phyloP scores from a whole-genome alignment of 2,888 invertebrate genomes.

The Luperina nickerlii region DNA sequence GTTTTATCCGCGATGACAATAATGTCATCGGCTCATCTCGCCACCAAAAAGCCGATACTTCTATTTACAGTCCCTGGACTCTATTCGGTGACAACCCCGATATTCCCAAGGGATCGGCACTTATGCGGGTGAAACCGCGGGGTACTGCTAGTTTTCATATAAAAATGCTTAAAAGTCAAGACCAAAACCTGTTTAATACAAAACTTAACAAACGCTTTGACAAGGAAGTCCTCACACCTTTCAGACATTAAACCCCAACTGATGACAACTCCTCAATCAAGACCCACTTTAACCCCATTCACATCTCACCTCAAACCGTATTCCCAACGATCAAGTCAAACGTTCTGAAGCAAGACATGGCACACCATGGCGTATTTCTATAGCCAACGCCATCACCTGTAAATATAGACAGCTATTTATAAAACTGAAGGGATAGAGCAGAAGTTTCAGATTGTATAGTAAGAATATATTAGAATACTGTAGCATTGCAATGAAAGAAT shows the following conservation, averaged over 20 bases:
- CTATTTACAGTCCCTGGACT: background rate
- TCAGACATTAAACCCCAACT: background rate
- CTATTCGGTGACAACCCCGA: background rate
- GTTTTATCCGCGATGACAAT: too few species aligned
- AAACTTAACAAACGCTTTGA: background rate
- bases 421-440: constrained; percentile 16
- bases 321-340: constrained; percentile 13
- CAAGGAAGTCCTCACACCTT: background rate
- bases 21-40: background rate
- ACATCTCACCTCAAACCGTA: too few species aligned
- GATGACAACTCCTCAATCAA: background rate
- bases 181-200: too few species aligned
- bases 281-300: background rate
- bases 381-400: constrained; percentile 55
- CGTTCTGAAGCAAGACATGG: constrained; percentile 15
- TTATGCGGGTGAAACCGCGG: too few species aligned
- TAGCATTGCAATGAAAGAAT: background rate
- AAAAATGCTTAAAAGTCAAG: background rate
- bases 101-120: too few species aligned
- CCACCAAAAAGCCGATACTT: too few species aligned
- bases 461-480: background rate
- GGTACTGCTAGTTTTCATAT: too few species aligned
- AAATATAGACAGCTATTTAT: constrained; percentile 60
- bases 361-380: constrained; percentile 37
- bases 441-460: constrained; percentile 16